Conservation (phyloP, 1,140 invertebrate genomes). For the Gonatopus flavifemur region DNA sequence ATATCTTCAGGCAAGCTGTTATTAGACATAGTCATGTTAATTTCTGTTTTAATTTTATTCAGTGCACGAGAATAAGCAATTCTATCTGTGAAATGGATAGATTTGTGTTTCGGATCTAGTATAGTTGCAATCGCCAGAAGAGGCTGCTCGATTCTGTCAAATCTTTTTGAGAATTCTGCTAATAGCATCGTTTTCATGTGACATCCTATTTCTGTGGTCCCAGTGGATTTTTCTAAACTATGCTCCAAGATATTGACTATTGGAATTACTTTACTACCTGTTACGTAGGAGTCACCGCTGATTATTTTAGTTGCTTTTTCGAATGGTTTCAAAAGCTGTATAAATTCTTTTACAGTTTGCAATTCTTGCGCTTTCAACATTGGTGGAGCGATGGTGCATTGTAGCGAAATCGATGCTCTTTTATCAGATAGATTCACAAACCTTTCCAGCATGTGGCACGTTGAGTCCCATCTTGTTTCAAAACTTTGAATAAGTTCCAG, state of each 20-base stretch:
- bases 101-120: slow-evolving; percentile 45
- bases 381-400: neutral
- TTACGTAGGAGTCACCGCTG: neutral
- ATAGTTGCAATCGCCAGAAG: slow-evolving; percentile 37
- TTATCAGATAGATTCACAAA: neutral
- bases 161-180: neutral
- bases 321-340: neutral
- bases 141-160: slow-evolving; percentile 21
- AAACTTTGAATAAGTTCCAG: no score
- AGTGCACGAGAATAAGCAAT: slow-evolving; percentile 28
- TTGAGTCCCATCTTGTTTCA: slow-evolving; percentile 3
- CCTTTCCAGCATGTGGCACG: neutral
- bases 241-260: neutral
- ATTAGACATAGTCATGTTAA: neutral
- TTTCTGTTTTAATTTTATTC: slow-evolving; percentile 6
- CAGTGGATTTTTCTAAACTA: neutral
- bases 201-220: neutral
- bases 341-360: neutral
- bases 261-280: neutral
- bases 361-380: neutral
- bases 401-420: neutral
- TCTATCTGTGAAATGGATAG: slow-evolving; percentile 35
- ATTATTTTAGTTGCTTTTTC: neutral
- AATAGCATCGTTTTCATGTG: neutral
- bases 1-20: neutral